Evolutionary conservation across 2,888 invertebrate species (phyloP).

Genomic region (Heliconius ethilla): DNA sequence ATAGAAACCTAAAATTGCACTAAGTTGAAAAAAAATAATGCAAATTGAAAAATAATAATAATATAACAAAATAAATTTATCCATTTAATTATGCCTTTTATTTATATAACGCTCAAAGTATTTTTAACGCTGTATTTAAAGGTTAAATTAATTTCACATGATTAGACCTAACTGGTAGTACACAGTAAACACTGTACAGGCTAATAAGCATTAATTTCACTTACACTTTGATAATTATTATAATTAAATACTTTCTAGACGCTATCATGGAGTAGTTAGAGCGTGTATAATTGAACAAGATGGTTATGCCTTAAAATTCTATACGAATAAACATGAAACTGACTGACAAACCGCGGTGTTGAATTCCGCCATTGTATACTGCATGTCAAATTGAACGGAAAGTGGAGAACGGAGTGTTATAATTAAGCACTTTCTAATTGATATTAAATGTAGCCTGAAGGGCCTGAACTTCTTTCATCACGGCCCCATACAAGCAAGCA

Average conservation of each 20-base stretch:
- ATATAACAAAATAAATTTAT: too few relatives aligned
- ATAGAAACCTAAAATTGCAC: too few relatives aligned
- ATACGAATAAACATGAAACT: not conserved
- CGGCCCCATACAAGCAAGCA: not conserved
- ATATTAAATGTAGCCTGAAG: not conserved
- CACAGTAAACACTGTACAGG: not conserved
- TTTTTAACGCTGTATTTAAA: not conserved
- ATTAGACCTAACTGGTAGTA: not conserved
- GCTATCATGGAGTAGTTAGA: not conserved
- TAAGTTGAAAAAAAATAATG: too few relatives aligned
- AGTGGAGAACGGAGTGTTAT: not conserved
- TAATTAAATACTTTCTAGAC: constrained; percentile 4
- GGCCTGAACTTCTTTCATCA: not conserved
- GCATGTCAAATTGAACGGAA: not conserved
- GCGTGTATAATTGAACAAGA: not conserved
- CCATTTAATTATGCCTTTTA: not conserved
- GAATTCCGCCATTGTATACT: not conserved
- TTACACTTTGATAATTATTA: not conserved
- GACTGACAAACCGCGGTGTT: not conserved
- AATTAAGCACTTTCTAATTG: constrained; percentile 13
- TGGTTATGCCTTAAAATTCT: not conserved
- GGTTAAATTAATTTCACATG: constrained; percentile 1
- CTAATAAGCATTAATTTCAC: not conserved
- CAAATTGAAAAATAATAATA: too few relatives aligned
- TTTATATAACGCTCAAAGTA: not conserved